These are phyloP conservation scores for Bombyx mandarina DNA, from an alignment of 1,140 invertebrate species.

Conservation along the genomic window DNA sequence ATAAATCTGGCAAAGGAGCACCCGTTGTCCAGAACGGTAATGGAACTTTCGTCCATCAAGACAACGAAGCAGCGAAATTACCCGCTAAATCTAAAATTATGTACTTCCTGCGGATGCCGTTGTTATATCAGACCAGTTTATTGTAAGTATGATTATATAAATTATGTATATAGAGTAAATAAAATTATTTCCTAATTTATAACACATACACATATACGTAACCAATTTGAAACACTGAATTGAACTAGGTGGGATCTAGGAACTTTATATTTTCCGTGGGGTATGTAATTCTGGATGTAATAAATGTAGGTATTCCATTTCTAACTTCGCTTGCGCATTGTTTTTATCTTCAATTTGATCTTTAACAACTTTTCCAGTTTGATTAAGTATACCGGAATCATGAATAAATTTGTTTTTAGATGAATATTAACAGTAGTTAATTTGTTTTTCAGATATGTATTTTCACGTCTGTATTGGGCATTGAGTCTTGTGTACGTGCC, in stretches of 20 bases:
- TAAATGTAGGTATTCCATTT: too few species aligned
- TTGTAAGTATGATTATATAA: constrained; percentile 54
- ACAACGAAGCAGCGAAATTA: constrained; percentile 28
- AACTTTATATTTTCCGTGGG: too few species aligned
- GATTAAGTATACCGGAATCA: too few species aligned
- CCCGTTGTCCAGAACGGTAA: constrained; percentile 16
- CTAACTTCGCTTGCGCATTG: too few species aligned
- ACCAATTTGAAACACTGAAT: too few species aligned
- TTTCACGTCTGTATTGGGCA: constrained; percentile 86
- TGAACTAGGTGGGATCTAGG: too few species aligned
- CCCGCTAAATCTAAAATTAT: constrained; percentile 47
- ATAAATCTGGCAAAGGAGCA: constrained; percentile 20
- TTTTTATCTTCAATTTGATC: too few species aligned
- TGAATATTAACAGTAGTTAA: too few species aligned
- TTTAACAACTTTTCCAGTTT: too few species aligned
- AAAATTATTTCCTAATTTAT: neutral
- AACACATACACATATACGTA: too few species aligned
- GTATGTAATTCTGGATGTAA: too few species aligned
- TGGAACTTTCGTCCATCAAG: constrained; percentile 20
- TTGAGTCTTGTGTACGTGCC: constrained; percentile 89
- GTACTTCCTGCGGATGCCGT: constrained; percentile 68
- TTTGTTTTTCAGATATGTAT: constrained; percentile 77
- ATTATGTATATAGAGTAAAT: neutral
- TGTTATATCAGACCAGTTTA: constrained; percentile 71
- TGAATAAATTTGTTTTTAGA: too few species aligned